Evolutionary conservation across 2,797 vertebrate species (phyloP).

Genomic region (Halcyon leucocephala): DNA sequence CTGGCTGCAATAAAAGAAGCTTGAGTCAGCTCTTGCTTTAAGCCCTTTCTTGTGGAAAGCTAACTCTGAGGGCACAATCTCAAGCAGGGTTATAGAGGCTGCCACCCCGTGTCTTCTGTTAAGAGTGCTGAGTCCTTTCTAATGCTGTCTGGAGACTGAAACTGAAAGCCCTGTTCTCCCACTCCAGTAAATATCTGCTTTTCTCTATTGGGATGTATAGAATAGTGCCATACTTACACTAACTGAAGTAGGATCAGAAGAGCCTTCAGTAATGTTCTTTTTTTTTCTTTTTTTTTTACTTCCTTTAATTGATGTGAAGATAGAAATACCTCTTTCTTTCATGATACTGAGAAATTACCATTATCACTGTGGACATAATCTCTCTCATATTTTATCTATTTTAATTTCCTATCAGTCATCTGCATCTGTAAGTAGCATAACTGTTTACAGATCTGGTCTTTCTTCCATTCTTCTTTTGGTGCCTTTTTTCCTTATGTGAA

Average conservation of each 20-base stretch:
- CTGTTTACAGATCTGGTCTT: background rate
- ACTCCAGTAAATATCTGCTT: background rate
- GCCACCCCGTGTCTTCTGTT: background rate
- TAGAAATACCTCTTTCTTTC: background rate
- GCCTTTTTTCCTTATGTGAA: background rate
- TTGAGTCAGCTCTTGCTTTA: background rate
- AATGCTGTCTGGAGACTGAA: background rate
- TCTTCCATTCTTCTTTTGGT: background rate
- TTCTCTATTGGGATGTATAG: background rate
- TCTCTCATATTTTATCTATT: background rate
- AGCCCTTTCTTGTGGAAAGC: background rate
- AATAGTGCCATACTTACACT: background rate
- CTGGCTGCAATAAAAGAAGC: background rate
- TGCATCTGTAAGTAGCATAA: background rate
- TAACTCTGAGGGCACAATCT: background rate
- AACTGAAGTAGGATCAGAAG: background rate
- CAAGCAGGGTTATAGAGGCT: background rate
- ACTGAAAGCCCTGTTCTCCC: background rate
- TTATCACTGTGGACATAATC: background rate
- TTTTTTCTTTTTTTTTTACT: background rate
- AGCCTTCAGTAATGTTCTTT: background rate
- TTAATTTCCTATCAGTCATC: background rate
- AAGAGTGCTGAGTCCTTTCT: background rate
- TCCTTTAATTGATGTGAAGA: background rate
- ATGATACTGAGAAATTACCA: background rate